Conservation (phyloP, 2,797 vertebrate genomes). For the Pogoniulus pusillus region DNA sequence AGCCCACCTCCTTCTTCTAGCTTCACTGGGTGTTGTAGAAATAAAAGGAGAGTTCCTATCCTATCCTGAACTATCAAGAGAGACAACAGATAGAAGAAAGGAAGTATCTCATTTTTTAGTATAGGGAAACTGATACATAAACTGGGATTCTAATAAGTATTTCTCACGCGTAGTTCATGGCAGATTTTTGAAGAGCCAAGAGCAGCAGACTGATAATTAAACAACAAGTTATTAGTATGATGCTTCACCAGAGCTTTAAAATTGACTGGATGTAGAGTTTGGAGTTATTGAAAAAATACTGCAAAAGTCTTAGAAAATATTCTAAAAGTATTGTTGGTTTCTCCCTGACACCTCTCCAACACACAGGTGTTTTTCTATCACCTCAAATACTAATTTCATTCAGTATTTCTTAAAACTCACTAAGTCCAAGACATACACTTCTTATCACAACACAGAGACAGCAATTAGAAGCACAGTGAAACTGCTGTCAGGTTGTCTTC, state of each 20-base stretch:
- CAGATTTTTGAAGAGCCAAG: constrained; percentile 31
- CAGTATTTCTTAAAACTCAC: background rate
- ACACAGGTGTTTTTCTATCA: background rate
- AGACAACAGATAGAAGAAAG: constrained; percentile 40
- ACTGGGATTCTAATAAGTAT: constrained; percentile 26
- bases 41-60: constrained; percentile 28
- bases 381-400: background rate
- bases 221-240: background rate
- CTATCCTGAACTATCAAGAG: constrained; percentile 33
- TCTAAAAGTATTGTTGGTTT: background rate
- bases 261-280: background rate
- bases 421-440: constrained; percentile 2
- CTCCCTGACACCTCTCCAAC: background rate
- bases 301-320: background rate
- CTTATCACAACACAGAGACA: constrained; percentile 25
- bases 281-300: background rate
- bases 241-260: background rate
- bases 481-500: constrained; percentile 36
- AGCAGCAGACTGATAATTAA: constrained; percentile 4
- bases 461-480: constrained; percentile 42
- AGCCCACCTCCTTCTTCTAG: background rate
- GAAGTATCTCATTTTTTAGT: constrained; percentile 36
- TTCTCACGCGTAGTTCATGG: background rate
- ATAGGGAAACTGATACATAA: constrained; percentile 21
- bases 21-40: constrained; percentile 14